These are phyloP conservation scores for Cantharis nigra DNA, from an alignment of 2,888 invertebrate genomes.

Conservation along the genomic window DNA sequence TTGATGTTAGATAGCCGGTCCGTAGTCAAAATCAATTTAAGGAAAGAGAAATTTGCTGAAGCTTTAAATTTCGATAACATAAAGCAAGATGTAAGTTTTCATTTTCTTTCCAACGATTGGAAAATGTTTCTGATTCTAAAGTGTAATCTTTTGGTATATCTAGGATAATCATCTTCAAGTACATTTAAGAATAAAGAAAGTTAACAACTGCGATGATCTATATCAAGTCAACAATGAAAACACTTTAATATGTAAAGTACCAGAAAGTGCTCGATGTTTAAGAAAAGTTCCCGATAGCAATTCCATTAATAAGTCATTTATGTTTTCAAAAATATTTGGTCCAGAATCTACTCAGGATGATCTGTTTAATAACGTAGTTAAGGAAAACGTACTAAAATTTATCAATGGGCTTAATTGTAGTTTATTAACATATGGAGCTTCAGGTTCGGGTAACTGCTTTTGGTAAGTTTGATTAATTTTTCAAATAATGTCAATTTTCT, in stretches of 20 bases:
- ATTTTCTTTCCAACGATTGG: too few relatives aligned
- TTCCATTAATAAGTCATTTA: slow-evolving; percentile 36
- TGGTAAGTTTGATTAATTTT: background rate
- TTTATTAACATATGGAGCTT: slow-evolving; percentile 85
- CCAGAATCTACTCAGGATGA: slow-evolving; percentile 40
- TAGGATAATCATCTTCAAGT: slow-evolving; percentile 9
- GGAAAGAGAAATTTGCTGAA: background rate
- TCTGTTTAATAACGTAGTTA: slow-evolving; percentile 43
- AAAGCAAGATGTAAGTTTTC: background rate
- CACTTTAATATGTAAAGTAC: slow-evolving; percentile 35
- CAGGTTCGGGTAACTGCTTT: slow-evolving; percentile 78
- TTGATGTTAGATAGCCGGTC: slow-evolving; percentile 5
- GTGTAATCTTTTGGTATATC: background rate
- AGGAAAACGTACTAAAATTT: slow-evolving; percentile 41
- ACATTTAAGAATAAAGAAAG: slow-evolving; percentile 9
- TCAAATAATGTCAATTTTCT: background rate
- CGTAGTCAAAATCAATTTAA: background rate
- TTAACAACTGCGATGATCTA: slow-evolving; percentile 29
- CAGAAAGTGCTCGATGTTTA: slow-evolving; percentile 31
- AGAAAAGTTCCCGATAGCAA: slow-evolving; percentile 34
- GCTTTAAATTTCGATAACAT: background rate
- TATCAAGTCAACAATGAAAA: slow-evolving; percentile 36
- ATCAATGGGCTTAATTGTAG: slow-evolving; percentile 71
- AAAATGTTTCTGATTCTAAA: too few relatives aligned
- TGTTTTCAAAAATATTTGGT: slow-evolving; percentile 47